Base-by-base conservation (phyloP, 2,113 vertebrate genomes). In the Lanius ludovicianus region DNA sequence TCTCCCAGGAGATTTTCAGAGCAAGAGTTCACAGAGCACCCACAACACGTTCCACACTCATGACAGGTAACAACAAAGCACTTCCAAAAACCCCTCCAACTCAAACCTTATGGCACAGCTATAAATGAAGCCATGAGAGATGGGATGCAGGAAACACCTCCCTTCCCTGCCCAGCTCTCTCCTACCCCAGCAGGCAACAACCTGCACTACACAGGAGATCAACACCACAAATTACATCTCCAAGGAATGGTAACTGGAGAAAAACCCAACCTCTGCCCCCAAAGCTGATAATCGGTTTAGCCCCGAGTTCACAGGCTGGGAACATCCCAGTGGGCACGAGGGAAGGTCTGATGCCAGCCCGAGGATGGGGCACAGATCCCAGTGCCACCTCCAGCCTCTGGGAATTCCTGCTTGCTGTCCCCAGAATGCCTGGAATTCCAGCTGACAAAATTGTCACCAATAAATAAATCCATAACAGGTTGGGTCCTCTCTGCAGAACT, bases 391-490 rank as follows among this genome's bases (percentile, higher is more conserved):
- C 35, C 62, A 53, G 2, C 11, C 65, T 42, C 27, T 17, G 44
- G 49, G 11, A 64, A 8, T 24, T 39, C 2, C 16, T 28, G 7
- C 2, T 37, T 28, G 3, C 11, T 31, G 25, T 28, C 15, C 23
- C 13, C 57, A 44, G 7, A 52, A 52, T 33, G 33, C 15, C 76
- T 8, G 7, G 0, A 49, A 41, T 20, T 60, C 22, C 71, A 57
- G 35, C 10, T 56, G 33, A 20, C 24, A 23, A 5, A 59, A 59
- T 16, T 20, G 56, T 16, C 20, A 27, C 15, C 21, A 23, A 42
- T 1, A 1, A 49, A 35, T 3, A 41, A 2, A 9, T 4, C 44
- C 55, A 0, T 0, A 15, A 41, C 1, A 4, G 37, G 11, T 7
- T 68, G 10, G 22, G 53, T 33, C 17, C 22, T 79, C 22, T 42